Evolutionary conservation across 2,113 vertebrate genomes (phyloP).

Genomic region (Tympanuchus pallidicinctus): DNA sequence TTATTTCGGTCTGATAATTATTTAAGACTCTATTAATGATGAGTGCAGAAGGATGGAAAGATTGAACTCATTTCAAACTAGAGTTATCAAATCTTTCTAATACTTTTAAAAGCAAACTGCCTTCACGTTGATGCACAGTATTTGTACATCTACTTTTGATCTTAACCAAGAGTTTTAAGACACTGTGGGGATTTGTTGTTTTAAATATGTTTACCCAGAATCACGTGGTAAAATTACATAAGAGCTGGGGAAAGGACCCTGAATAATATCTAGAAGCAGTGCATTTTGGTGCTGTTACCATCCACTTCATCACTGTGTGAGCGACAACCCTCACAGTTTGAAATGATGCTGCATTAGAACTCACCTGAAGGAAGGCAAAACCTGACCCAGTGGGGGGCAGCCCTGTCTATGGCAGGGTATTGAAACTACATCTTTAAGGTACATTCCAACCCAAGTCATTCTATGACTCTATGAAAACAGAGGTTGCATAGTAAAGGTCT

Average conservation of each 20-base stretch:
- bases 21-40: background rate
- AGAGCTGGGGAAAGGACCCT: background rate
- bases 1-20: background rate
- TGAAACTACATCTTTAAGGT: too few species aligned
- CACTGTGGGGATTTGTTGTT: background rate
- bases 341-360: background rate
- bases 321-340: background rate
- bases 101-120: background rate
- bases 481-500: background rate
- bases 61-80: background rate
- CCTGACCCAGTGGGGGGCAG: background rate
- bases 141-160: background rate
- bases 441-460: background rate
- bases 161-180: background rate
- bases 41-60: background rate
- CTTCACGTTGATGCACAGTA: background rate
- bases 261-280: background rate
- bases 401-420: background rate
- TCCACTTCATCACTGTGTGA: background rate
- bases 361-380: background rate
- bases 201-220: background rate
- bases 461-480: background rate
- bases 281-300: background rate
- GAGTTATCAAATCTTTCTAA: background rate
- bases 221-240: background rate